Evolutionary conservation across 2,888 invertebrate species (phyloP).

Genomic region (Gasteruption jaculator): DNA sequence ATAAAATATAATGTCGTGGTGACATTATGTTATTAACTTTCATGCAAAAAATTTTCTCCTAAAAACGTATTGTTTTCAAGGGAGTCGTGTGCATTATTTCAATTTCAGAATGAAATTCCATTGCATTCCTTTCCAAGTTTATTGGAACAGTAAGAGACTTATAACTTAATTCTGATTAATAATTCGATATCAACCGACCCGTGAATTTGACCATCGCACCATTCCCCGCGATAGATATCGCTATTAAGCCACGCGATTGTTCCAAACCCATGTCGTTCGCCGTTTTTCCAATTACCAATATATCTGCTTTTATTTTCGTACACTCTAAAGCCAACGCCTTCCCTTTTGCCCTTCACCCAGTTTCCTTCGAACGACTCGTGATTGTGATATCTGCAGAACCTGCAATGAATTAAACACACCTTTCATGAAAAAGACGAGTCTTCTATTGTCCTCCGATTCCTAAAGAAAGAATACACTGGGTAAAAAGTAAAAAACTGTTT

Average conservation of each 20-base stretch:
- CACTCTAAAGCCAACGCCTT: conserved; percentile 56
- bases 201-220: conserved; percentile 57
- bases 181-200: no score
- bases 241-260: conserved; percentile 61
- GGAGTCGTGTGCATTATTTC: no score
- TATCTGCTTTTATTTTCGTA: conserved; percentile 58
- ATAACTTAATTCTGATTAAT: no score
- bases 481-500: neutral
- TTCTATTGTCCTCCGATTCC: no score
- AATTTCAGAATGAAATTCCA: no score
- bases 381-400: conserved; percentile 36
- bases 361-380: conserved; percentile 50
- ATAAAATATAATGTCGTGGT: no score
- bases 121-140: no score
- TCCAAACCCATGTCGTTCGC: conserved; percentile 57
- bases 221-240: conserved; percentile 61
- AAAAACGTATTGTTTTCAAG: no score
- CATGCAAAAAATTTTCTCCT: no score
- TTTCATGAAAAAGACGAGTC: no score
- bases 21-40: no score
- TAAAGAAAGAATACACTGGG: neutral
- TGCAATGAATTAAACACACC: conserved; percentile 12
- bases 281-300: conserved; percentile 56
- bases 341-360: conserved; percentile 46
- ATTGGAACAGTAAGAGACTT: no score